Percentiles rank a stretch among this genome's conserved stretches.
phyloP scores from a whole-genome alignment of 2,888 invertebrate species.

The Metellina segmentata region DNA sequence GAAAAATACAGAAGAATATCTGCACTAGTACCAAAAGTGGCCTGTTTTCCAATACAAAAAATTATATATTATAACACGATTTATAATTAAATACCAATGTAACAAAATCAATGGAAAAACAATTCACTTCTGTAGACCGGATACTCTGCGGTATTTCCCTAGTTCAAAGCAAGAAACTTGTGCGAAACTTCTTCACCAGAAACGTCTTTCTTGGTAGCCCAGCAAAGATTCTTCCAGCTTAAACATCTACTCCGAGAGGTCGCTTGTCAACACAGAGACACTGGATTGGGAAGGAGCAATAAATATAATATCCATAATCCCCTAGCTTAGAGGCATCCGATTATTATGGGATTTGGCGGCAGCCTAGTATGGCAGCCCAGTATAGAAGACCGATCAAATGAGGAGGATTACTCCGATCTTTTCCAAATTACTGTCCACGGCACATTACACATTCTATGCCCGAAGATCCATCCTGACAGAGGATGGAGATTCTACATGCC shows the following conservation, averaged over 20 bases:
- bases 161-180: neutral
- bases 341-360: neutral
- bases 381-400: slow-evolving; percentile 20
- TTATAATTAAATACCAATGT: too few relatives aligned
- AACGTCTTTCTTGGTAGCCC: neutral
- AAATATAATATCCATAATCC: neutral
- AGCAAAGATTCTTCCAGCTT: neutral
- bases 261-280: slow-evolving; percentile 1
- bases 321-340: neutral
- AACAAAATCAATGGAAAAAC: too few relatives aligned
- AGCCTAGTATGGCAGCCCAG: neutral
- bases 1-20: too few relatives aligned
- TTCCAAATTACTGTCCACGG: slow-evolving; percentile 42
- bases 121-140: too few relatives aligned
- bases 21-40: too few relatives aligned
- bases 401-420: slow-evolving; percentile 39
- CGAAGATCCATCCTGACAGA: neutral
- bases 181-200: neutral
- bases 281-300: neutral
- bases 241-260: neutral
- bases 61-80: too few relatives aligned
- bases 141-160: too few relatives aligned
- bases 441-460: slow-evolving; percentile 16
- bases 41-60: too few relatives aligned
- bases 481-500: neutral